These are phyloP conservation scores for Bedellia somnulentella DNA, from an alignment of 2,888 invertebrate species.

Conservation along the genomic window DNA sequence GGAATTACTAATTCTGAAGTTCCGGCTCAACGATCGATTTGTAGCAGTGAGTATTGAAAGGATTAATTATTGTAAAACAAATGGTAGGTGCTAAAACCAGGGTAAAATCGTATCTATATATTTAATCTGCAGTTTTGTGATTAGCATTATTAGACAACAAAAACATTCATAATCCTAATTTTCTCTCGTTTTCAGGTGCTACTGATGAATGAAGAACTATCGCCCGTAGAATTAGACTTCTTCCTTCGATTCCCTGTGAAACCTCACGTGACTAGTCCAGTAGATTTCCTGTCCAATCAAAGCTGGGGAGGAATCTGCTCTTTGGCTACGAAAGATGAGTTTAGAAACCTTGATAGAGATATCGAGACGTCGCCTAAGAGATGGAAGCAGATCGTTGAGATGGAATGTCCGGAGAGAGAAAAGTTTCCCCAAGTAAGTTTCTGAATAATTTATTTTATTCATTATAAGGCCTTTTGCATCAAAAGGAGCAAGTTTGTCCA, in stretches of 20 bases:
- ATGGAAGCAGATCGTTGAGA: conserved; percentile 96
- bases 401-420: conserved; percentile 92
- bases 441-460: too few relatives aligned
- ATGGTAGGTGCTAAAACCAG: too few relatives aligned
- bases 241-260: conserved; percentile 89
- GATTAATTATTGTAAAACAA: too few relatives aligned
- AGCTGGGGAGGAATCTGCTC: conserved; percentile 97
- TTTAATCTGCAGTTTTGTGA: too few relatives aligned
- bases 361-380: conserved; percentile 95
- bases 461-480: too few relatives aligned
- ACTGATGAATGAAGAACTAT: conserved; percentile 83
- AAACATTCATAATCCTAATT: too few relatives aligned
- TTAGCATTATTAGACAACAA: too few relatives aligned
- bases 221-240: conserved; percentile 85
- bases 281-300: conserved; percentile 89
- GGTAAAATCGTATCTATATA: too few relatives aligned
- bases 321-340: conserved; percentile 87
- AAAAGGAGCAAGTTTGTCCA: too few relatives aligned
- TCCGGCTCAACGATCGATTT: too few relatives aligned
- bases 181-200: conserved; percentile 65
- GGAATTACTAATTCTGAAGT: too few relatives aligned
- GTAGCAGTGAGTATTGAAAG: too few relatives aligned
- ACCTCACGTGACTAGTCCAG: conserved; percentile 91
- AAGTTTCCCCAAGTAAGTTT: conserved; percentile 81
- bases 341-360: conserved; percentile 90